Conservation (phyloP, 2,113 vertebrate species). For the Mystacornis crossleyi region DNA sequence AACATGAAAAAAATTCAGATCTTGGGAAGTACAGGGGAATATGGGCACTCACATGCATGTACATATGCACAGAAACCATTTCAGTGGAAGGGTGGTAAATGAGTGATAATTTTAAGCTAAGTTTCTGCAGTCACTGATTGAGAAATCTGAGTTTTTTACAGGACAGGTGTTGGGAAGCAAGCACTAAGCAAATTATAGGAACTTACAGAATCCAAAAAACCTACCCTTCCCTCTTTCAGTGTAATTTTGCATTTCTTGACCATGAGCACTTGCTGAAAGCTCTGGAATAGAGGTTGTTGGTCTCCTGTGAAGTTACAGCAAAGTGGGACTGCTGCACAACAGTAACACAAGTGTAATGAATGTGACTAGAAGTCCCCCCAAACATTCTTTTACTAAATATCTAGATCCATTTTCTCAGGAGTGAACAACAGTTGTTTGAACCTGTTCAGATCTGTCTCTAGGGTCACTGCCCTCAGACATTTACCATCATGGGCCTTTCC, state of each 20-base stretch:
- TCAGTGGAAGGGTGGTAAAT: not conserved
- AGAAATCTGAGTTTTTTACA: not conserved
- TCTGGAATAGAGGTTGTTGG: not conserved
- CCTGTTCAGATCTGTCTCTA: not conserved
- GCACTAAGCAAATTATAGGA: not conserved
- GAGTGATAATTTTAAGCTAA: not conserved
- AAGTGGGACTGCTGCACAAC: not conserved
- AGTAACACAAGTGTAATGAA: not conserved
- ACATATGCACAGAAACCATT: not conserved
- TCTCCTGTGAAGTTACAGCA: not conserved
- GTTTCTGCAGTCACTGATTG: not conserved
- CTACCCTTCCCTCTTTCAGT: not conserved
- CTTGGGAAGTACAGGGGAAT: not conserved
- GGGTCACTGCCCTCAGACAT: not conserved
- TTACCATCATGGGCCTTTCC: not conserved
- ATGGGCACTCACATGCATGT: too few species aligned
- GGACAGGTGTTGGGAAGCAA: not conserved
- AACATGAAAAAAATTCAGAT: accelerated
- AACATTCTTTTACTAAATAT: not conserved
- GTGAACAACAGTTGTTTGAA: not conserved
- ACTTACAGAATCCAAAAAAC: not conserved
- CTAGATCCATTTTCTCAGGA: not conserved
- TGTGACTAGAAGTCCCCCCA: not conserved
- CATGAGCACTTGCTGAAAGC: not conserved
- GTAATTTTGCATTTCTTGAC: not conserved